phyloP scores from a whole-genome alignment of 1,140 invertebrate species.

The Aphelinus atriplicis region DNA sequence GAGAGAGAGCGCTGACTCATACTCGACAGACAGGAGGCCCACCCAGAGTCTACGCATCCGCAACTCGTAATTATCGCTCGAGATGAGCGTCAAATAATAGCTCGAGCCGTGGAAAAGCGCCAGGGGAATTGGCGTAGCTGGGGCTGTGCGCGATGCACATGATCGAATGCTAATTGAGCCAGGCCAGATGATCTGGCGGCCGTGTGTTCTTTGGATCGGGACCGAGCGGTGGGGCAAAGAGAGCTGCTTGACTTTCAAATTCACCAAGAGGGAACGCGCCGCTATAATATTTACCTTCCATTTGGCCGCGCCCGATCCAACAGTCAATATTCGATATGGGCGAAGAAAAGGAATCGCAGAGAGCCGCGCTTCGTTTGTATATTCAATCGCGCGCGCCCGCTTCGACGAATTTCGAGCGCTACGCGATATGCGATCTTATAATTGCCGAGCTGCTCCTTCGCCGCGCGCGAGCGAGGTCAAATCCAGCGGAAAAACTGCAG shows the following conservation, averaged over 20 bases:
- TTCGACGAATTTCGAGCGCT: no score
- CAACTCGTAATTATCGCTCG: no score
- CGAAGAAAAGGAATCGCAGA: no score
- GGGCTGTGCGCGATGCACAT: not conserved
- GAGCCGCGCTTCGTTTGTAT: no score
- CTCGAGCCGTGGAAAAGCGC: not conserved
- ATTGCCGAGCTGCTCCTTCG: no score
- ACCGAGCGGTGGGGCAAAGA: not conserved
- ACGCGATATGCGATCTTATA: no score
- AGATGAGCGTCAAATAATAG: constrained; percentile 17
- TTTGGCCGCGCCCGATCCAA: not conserved
- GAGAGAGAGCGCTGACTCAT: not conserved
- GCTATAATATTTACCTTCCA: constrained; percentile 29
- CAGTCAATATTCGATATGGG: no score
- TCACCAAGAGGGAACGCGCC: not conserved
- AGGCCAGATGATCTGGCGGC: not conserved
- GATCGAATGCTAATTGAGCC: constrained; percentile 32
- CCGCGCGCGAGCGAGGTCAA: no score
- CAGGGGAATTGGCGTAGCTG: not conserved
- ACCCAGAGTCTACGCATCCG: no score
- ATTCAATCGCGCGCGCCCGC: no score
- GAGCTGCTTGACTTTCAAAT: constrained; percentile 30
- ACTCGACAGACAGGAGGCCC: no score
- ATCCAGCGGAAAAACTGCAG: no score
- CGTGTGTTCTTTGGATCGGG: constrained; percentile 12